A percentile compares a stretch with the other conserved stretches of the same genome.
These are phyloP conservation scores for Drosophila nigromelanica DNA, from an alignment of 1,140 invertebrate species.

Conservation along the genomic window DNA sequence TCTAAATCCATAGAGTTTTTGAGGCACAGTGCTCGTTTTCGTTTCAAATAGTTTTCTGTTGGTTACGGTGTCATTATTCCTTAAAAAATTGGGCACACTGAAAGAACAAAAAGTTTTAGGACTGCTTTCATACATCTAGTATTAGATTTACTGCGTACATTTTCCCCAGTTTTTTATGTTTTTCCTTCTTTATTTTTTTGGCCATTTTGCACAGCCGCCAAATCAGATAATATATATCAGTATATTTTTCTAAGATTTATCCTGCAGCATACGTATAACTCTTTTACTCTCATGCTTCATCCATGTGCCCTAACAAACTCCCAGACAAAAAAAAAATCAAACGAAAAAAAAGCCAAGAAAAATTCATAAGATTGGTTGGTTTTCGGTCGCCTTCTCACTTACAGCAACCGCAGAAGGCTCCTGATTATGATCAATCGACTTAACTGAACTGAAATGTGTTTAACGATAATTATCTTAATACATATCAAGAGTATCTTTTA, in stretches of 20 bases:
- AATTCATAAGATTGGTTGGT: slow-evolving; percentile 85
- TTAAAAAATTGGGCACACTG: slow-evolving; percentile 30
- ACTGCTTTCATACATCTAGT: slow-evolving; percentile 15
- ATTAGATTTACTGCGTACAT: slow-evolving; percentile 27
- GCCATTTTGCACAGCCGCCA: slow-evolving; percentile 36
- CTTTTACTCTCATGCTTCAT: slow-evolving; percentile 47
- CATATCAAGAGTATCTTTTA: slow-evolving; percentile 29
- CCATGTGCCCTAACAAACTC: slow-evolving; percentile 46
- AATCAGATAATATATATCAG: slow-evolving; percentile 17
- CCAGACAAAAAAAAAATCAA: slow-evolving; percentile 32
- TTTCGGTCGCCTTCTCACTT: slow-evolving; percentile 90
- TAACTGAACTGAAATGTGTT: slow-evolving; percentile 28
- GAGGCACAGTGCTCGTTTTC: slow-evolving; percentile 52
- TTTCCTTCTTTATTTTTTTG: slow-evolving; percentile 5
- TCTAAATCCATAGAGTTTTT: slow-evolving; percentile 8
- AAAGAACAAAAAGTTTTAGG: slow-evolving; percentile 13
- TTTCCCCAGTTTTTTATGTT: slow-evolving; percentile 9
- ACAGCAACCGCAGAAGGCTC: slow-evolving; percentile 91
- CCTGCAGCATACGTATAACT: slow-evolving; percentile 43
- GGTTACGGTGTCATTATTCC: slow-evolving; percentile 44
- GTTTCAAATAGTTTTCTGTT: slow-evolving; percentile 37
- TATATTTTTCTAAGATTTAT: slow-evolving; percentile 22
- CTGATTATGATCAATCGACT: slow-evolving; percentile 81
- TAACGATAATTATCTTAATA: slow-evolving; percentile 12
- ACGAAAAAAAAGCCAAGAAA: slow-evolving; percentile 33